Base-by-base conservation (phyloP, 2,113 vertebrate species). In the Conger conger region DNA sequence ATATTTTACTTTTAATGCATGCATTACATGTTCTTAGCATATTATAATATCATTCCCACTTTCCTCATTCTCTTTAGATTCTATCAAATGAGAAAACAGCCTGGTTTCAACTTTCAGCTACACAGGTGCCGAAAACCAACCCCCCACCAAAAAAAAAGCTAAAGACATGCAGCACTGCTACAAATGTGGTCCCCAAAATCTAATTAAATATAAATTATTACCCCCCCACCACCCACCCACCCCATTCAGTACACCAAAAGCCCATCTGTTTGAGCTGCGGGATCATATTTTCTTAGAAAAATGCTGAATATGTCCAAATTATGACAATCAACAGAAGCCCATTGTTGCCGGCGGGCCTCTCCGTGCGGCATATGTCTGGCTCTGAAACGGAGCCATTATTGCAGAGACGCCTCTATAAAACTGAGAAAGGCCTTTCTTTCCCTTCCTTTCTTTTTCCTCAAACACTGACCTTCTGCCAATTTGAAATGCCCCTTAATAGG, bases 381-480 rank as follows among this genome's bases (percentile, higher is more conserved):
- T 80, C 90, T 89, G 68, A 92, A 93, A 94, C 92, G 93, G 89
- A 90, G 86, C 90, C 77, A 87, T 91, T 93, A 91, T 94, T 83
- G 81, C 81, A 37, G 33, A 80, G 76, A 80, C 54, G 73, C 40
- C 82, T 68, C 82, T 90, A 92, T 92, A 93, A 93, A 93, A 92
- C 86, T 86, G 86, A 92, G 88, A 90, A 88, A 83, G 86, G 87
- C 81, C 83, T 53, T 85, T 84, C 79, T 60, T 27, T 63, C 57
- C 23, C 20, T 27, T 8, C 0, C 11, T 27, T 27, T 23, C 57
- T 63, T 53, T 73, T 42, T 45, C 63, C 90, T 91, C 90, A 86
- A 90, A 83, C 89, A 76, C 50, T 93, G 94, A 94, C 94, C 92
- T 80, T 91, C 89, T 93, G 92, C 90, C 89, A 91, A 88, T 89